phyloP scores from a whole-genome alignment of 2,113 vertebrate genomes.

The Pristiophorus japonicus region DNA sequence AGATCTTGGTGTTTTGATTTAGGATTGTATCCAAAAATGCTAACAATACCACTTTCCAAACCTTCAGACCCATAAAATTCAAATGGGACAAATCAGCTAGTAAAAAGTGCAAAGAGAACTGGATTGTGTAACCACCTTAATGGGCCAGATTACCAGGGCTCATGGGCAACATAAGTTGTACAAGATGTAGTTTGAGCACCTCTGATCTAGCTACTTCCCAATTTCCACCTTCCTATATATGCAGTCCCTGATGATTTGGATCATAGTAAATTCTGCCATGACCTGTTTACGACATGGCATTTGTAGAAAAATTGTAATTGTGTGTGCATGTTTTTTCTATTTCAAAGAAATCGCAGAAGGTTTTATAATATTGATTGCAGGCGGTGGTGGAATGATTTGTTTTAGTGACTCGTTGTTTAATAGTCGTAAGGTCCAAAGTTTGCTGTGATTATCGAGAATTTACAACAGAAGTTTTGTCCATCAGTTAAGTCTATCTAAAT shows the following conservation, averaged over 20 bases:
- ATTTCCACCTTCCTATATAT: not conserved
- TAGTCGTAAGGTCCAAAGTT: not conserved
- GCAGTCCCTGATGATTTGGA: not conserved
- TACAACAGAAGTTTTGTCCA: not conserved
- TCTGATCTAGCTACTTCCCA: not conserved
- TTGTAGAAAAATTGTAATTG: not conserved
- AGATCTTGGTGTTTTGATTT: not conserved
- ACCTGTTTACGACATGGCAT: not conserved
- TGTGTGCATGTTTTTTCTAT: not conserved
- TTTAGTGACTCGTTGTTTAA: not conserved
- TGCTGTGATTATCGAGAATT: not conserved
- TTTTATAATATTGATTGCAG: not conserved
- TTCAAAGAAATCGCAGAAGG: not conserved
- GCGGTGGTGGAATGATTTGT: not conserved
- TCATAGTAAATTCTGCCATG: not conserved
- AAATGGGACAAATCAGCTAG: not conserved
- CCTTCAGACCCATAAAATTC: not conserved
- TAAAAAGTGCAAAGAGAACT: not conserved
- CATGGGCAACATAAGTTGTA: not conserved
- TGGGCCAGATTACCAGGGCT: not conserved
- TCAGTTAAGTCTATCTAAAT: not conserved
- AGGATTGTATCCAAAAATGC: not conserved
- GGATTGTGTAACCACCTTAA: not conserved
- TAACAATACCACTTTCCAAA: not conserved
- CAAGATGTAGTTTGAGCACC: not conserved